phyloP scores from a whole-genome alignment of 2,888 invertebrate species.

The Yponomeuta sedellus region DNA sequence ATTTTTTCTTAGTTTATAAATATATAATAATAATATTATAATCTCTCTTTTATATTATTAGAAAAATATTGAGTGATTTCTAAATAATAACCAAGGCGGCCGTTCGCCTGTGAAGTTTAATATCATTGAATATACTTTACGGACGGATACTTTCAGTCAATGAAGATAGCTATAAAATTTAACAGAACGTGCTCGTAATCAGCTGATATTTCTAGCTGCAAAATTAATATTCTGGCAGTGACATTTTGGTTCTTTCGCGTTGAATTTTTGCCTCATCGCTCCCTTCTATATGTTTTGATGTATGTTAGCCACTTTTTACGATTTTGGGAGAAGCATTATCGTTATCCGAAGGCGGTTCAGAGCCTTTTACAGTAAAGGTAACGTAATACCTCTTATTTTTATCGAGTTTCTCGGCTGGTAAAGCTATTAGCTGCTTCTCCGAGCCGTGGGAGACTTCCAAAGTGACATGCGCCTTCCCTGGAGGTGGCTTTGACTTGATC shows the following conservation, averaged over 20 bases:
- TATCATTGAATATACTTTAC: constrained; percentile 19
- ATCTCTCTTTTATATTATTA: constrained; percentile 18
- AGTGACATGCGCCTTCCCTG: constrained; percentile 76
- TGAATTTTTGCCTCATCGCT: neutral
- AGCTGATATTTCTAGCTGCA: no score
- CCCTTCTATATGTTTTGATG: neutral
- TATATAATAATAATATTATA: constrained; percentile 17
- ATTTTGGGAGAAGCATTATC: constrained; percentile 58
- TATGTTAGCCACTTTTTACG: constrained; percentile 46
- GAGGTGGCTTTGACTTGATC: constrained; percentile 71
- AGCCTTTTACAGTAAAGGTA: constrained; percentile 92
- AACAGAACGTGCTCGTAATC: constrained; percentile 2
- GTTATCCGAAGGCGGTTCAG: constrained; percentile 74
- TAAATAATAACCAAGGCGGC: constrained; percentile 10
- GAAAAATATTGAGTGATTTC: constrained; percentile 22
- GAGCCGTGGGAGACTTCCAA: constrained; percentile 90
- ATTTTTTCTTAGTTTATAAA: neutral
- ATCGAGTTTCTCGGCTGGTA: constrained; percentile 91
- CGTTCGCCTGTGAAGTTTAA: constrained; percentile 11
- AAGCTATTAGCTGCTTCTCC: constrained; percentile 89
- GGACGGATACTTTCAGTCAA: constrained; percentile 41
- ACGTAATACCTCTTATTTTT: constrained; percentile 94
- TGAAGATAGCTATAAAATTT: constrained; percentile 14
- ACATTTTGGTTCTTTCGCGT: constrained; percentile 17
- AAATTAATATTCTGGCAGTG: constrained; percentile 32